These are phyloP conservation scores for Acleris laterana DNA, from an alignment of 2,888 invertebrate species.

Conservation along the genomic window DNA sequence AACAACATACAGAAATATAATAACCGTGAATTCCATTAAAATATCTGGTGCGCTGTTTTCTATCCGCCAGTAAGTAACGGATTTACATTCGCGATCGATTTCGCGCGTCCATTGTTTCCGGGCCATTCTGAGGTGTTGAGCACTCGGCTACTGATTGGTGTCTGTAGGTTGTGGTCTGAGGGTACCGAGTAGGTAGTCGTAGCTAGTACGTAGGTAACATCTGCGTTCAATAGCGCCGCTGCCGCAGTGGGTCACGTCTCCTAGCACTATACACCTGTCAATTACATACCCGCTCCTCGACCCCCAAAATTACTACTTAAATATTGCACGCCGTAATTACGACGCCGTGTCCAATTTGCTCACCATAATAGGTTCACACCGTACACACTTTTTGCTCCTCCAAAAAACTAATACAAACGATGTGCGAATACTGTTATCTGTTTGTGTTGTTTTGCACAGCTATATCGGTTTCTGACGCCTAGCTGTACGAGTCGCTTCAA, in stretches of 20 bases:
- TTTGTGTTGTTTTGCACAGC: conserved; percentile 56
- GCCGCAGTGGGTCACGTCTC: conserved; percentile 51
- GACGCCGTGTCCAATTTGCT: conserved; percentile 71
- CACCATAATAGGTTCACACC: conserved; percentile 68
- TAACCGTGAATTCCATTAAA: conserved; percentile 16
- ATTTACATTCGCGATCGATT: conserved; percentile 69
- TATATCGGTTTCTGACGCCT: conserved; percentile 66
- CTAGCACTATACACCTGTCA: conserved; percentile 53
- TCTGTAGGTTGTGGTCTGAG: conserved; percentile 66
- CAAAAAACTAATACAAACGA: conserved; percentile 68
- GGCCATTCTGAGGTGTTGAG: conserved; percentile 49
- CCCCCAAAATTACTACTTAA: conserved; percentile 65
- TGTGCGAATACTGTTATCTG: conserved; percentile 76
- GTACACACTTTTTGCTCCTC: conserved; percentile 59
- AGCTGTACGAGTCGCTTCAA: conserved; percentile 57
- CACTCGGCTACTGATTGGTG: conserved; percentile 49
- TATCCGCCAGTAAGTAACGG: conserved; percentile 57
- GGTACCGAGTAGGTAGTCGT: too few species aligned
- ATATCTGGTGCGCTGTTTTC: conserved; percentile 30
- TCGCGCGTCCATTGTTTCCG: conserved; percentile 70
- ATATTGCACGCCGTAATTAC: conserved; percentile 71
- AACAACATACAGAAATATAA: conserved; percentile 2
- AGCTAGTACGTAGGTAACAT: conserved; percentile 14
- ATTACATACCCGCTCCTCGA: conserved; percentile 52
- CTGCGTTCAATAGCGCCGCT: conserved; percentile 8